Percentiles rank a stretch among this genome's conserved stretches.
These are phyloP conservation scores for Leptodirus hochenwartii DNA, from an alignment of 2,888 invertebrate genomes.

Conservation along the genomic window DNA sequence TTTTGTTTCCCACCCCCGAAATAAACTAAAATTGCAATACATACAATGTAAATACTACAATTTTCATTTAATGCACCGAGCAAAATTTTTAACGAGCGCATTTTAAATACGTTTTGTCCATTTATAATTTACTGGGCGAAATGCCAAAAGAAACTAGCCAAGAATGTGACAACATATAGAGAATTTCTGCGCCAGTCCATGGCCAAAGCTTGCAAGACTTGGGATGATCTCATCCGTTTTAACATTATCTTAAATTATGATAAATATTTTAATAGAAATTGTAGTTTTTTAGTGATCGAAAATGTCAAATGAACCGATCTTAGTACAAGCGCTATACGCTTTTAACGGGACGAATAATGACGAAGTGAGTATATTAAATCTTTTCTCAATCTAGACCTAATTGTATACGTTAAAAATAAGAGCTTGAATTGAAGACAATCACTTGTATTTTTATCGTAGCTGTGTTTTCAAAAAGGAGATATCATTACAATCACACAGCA, in stretches of 20 bases:
- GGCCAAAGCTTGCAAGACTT: conserved; percentile 13
- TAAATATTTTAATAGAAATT: neutral
- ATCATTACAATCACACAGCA: conserved; percentile 91
- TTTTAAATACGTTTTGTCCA: too few relatives aligned
- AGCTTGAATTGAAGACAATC: too few relatives aligned
- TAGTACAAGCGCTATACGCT: conserved; percentile 81
- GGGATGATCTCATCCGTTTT: conserved; percentile 5
- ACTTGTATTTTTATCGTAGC: conserved; percentile 29
- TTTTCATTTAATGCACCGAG: too few relatives aligned
- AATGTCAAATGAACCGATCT: conserved; percentile 40
- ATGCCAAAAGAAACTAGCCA: conserved; percentile 20
- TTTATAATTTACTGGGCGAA: too few relatives aligned
- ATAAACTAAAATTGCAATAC: too few relatives aligned
- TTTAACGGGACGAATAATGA: conserved; percentile 96
- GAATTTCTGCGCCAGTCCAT: conserved; percentile 21
- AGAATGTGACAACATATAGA: conserved; percentile 28
- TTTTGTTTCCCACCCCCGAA: too few relatives aligned
- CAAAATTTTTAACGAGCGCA: too few relatives aligned
- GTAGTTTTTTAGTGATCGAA: conserved; percentile 8
- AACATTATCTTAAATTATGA: neutral
- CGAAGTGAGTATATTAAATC: conserved; percentile 42
- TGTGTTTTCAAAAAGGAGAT: conserved; percentile 92
- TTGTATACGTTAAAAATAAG: too few relatives aligned
- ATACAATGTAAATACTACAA: too few relatives aligned
- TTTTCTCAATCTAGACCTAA: neutral